Evolutionary conservation across 2,113 vertebrate genomes (phyloP).

Genomic region (Microtus richardsoni): DNA sequence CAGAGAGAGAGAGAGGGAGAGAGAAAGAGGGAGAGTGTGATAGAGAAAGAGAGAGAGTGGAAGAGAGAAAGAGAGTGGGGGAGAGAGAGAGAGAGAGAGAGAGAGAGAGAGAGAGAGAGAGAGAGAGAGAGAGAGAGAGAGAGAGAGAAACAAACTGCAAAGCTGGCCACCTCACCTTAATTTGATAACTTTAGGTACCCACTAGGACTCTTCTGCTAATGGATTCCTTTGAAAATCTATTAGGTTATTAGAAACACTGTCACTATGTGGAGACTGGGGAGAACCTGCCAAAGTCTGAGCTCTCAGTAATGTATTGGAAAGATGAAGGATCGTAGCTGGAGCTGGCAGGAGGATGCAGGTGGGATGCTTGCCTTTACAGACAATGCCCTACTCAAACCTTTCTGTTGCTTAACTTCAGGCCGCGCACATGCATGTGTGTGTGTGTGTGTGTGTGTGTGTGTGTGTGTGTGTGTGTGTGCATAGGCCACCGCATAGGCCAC

Average conservation of each 20-base stretch:
- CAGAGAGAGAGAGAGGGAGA: not conserved
- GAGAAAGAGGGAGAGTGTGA: too few species aligned
- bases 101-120: too few species aligned
- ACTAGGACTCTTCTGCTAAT: constrained; percentile 8
- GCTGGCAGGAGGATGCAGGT: not conserved
- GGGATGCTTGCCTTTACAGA: not conserved
- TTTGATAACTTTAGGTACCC: constrained; percentile 6
- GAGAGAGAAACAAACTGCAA: not conserved
- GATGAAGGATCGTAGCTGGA: not conserved
- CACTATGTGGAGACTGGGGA: not conserved
- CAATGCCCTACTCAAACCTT: not conserved
- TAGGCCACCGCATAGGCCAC: not conserved
- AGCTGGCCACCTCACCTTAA: constrained; percentile 30
- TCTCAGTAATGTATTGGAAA: not conserved
- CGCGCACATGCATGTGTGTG: too few species aligned
- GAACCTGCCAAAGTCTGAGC: not conserved
- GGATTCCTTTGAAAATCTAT: constrained; percentile 22
- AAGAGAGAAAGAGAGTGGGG: too few species aligned
- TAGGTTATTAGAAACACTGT: constrained; percentile 22
- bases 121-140: too few species aligned
- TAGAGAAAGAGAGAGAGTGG: too few species aligned
- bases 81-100: not conserved
- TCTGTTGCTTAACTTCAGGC: not conserved
- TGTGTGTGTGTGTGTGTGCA: not conserved
- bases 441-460: not conserved